Evolutionary conservation across 2,113 vertebrate genomes (phyloP).

Genomic region (Ranitomeya variabilis): DNA sequence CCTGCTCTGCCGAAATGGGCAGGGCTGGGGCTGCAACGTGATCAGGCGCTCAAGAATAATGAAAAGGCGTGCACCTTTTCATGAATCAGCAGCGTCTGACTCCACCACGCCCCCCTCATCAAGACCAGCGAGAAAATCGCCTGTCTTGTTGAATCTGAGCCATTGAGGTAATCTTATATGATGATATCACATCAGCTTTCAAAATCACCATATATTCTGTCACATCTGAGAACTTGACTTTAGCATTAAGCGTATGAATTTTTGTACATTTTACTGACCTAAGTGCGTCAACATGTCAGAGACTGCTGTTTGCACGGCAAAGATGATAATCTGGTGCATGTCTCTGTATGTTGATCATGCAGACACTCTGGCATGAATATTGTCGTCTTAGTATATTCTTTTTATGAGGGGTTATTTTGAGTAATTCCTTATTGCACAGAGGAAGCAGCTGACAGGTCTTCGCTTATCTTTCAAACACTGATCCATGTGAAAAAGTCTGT

Average conservation of each 20-base stretch:
- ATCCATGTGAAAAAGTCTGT: conserved; percentile 23
- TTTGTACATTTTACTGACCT: not conserved
- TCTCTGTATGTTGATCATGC: not conserved
- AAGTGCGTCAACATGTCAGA: not conserved
- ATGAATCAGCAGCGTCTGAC: too few species aligned
- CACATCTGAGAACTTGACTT: not conserved
- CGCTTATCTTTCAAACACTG: not conserved
- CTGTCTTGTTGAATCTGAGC: too few species aligned
- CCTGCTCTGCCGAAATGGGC: too few species aligned
- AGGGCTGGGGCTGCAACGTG: too few species aligned
- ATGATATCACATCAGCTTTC: not conserved
- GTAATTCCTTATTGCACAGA: not conserved
- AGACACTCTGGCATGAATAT: not conserved
- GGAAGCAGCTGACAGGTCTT: conserved; percentile 8
- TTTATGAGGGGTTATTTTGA: not conserved
- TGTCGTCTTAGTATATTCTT: not conserved
- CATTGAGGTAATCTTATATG: not conserved
- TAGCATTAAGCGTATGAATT: not conserved
- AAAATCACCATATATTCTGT: not conserved
- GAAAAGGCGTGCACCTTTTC: too few species aligned
- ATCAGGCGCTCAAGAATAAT: too few species aligned
- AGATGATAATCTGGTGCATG: not conserved
- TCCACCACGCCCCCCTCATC: too few species aligned
- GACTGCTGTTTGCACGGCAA: not conserved
- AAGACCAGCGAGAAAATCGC: too few species aligned